phyloP scores from a whole-genome alignment of 2,113 vertebrate species.

The Cyphotilapia sp. region DNA sequence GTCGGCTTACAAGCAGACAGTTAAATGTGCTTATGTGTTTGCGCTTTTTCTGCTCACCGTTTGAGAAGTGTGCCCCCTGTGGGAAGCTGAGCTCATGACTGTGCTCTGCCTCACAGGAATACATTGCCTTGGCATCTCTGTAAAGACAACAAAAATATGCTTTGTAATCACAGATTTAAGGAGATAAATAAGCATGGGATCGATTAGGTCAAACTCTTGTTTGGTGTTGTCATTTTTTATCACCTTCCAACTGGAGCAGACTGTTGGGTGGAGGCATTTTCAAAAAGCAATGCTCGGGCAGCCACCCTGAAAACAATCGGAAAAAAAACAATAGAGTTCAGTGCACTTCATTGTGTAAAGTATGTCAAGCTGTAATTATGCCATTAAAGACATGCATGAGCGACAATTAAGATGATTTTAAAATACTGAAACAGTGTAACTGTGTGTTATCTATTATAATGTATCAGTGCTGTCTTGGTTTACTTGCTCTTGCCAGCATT shows the following conservation, averaged over 20 bases:
- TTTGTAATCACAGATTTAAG: not conserved
- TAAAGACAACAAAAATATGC: conserved; percentile 24
- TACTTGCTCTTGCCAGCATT: not conserved
- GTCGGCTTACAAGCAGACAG: not conserved
- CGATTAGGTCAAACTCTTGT: not conserved
- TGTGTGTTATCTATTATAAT: not conserved
- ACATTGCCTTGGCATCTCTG: conserved; percentile 94
- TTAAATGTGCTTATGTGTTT: not conserved
- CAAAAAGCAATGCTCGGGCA: conserved; percentile 82
- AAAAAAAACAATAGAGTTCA: not conserved
- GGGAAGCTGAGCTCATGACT: conserved; percentile 97
- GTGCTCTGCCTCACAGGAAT: conserved; percentile 94
- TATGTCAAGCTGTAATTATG: not conserved
- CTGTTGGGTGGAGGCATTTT: conserved; percentile 74
- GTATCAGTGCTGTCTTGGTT: not conserved
- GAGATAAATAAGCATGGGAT: not conserved
- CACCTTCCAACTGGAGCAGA: conserved; percentile 76
- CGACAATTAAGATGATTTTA: not conserved
- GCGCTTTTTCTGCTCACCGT: conserved; percentile 73
- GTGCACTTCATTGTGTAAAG: not conserved
- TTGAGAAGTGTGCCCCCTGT: conserved; percentile 90
- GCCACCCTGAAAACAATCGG: conserved; percentile 77
- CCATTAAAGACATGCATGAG: not conserved
- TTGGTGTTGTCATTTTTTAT: not conserved
- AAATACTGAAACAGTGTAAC: not conserved